Evolutionary conservation across 2,888 invertebrate species (phyloP), one percentile per base, ranked within the genome.

Genomic region (Drosophila neoperkinsi): DNA sequence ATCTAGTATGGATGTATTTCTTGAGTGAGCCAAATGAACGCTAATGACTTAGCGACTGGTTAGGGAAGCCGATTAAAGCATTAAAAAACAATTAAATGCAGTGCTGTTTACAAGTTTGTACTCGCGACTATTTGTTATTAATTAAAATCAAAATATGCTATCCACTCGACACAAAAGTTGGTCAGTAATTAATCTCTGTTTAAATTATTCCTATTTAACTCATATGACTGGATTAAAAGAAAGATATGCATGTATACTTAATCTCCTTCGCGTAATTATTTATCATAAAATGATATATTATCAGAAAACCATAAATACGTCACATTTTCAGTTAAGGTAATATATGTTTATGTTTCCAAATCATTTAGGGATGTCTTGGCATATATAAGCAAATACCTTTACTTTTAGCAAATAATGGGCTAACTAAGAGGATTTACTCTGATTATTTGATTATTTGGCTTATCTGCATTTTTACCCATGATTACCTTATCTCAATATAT

Each of bases 1-100:
- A 72, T 65, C 67, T 28, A 61, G 46, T 16, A 25, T 59, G 13
- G 21, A 33, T 60, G 36, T 46, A 53, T 38, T 50, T 38, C 28
- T 56, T 58, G 18, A 63, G 38, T 46, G 31, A 63, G 53, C 46
- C 34, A 6, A 68, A 49, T 52, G 33, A 13, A 38, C 52, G 11
- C 33, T 1, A 33, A 33, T 33, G 33, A 11, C 50, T 46, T 57
- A 31, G 36, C 52, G 21, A 46, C 13, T 30, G 5, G 36, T 25
- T 16, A 11, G n/a, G n/a, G 13, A 6, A 34, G 18, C 16, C 38
- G 33, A 67, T 50, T 7, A 28, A 34, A 30, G 3, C 13, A 43
- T 13, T 13, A 21, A 7, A 21, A 21, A 21, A 21, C 10, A 41
- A n/a, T n/a, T 41, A 10, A 41, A 41, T 4, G 41, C 41, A n/a